phyloP scores from a whole-genome alignment of 2,888 invertebrate species.

The Drosophila rubida region DNA sequence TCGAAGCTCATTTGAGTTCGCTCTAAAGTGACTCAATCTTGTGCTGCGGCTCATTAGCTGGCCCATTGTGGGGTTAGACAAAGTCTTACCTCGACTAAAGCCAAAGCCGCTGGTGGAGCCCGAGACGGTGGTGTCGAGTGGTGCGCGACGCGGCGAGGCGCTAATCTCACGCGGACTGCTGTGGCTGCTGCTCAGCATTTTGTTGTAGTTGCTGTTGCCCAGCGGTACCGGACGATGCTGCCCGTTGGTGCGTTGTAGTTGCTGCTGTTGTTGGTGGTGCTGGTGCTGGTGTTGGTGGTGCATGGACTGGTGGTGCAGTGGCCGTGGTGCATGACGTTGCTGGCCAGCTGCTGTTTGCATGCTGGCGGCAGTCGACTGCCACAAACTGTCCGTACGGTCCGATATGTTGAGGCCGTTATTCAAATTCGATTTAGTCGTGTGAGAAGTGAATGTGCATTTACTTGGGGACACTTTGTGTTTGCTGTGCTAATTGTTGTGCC shows the following conservation, averaged over 20 bases:
- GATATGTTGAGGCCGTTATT: conserved; percentile 77
- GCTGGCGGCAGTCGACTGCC: conserved; percentile 79
- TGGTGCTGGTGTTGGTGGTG: conserved; percentile 47
- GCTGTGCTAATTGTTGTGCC: conserved; percentile 1
- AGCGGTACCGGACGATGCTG: conserved; percentile 33
- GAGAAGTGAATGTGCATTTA: conserved; percentile 30
- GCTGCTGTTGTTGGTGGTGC: conserved; percentile 34
- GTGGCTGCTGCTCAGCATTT: conserved; percentile 70
- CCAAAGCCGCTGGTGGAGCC: conserved; percentile 82
- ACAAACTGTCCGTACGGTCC: conserved; percentile 82
- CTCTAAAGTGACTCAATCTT: not conserved
- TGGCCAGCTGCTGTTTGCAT: conserved; percentile 63
- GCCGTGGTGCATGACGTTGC: conserved; percentile 65
- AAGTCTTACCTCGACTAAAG: conserved; percentile 83
- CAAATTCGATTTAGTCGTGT: conserved; percentile 15
- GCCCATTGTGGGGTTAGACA: not conserved
- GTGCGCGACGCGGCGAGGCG: conserved; percentile 74
- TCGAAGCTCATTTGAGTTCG: conserved; percentile 1
- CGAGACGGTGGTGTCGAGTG: conserved; percentile 83
- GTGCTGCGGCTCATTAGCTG: not conserved
- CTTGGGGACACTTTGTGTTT: conserved; percentile 13
- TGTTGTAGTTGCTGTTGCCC: conserved; percentile 39
- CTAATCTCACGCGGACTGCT: conserved; percentile 78
- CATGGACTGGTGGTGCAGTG: conserved; percentile 53
- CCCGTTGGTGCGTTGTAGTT: conserved; percentile 34